Evolutionary conservation across 2,797 vertebrate species (phyloP).

Genomic region (Bucorvus abyssinicus): DNA sequence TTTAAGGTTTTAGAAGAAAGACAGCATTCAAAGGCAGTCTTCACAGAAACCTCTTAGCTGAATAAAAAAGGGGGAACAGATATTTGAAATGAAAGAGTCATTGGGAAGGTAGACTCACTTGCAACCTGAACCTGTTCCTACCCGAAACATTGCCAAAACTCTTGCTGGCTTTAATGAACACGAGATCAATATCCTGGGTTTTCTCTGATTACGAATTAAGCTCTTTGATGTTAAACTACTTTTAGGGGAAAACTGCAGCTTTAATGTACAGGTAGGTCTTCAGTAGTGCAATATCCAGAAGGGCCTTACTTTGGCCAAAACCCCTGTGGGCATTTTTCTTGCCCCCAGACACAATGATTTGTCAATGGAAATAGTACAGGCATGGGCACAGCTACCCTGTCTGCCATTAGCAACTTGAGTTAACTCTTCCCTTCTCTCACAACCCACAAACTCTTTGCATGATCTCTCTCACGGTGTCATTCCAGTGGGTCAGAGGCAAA

Average conservation of each 20-base stretch:
- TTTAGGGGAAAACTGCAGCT: neutral
- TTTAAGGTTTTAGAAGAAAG: neutral
- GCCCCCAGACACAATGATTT: neutral
- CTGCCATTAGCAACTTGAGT: neutral
- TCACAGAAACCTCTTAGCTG: neutral
- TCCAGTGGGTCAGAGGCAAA: neutral
- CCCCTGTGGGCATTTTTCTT: neutral
- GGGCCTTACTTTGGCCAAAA: neutral
- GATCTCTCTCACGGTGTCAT: neutral
- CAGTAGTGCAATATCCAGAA: neutral
- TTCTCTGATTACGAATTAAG: neutral
- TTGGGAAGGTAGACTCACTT: neutral
- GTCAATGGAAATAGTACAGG: neutral
- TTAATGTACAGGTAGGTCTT: neutral
- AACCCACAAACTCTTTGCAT: neutral
- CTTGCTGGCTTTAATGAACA: conserved; percentile 43
- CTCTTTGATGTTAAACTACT: neutral
- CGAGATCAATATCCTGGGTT: conserved; percentile 6
- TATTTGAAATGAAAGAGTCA: neutral
- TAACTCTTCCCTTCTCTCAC: neutral
- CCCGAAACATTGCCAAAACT: neutral
- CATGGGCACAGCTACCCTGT: neutral
- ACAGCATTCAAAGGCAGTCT: neutral
- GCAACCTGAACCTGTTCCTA: neutral
- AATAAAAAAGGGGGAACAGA: neutral